Evolutionary conservation across 2,888 invertebrate genomes (phyloP), one percentile per base, ranked within the genome.

Genomic region (Cantharis nigra): DNA sequence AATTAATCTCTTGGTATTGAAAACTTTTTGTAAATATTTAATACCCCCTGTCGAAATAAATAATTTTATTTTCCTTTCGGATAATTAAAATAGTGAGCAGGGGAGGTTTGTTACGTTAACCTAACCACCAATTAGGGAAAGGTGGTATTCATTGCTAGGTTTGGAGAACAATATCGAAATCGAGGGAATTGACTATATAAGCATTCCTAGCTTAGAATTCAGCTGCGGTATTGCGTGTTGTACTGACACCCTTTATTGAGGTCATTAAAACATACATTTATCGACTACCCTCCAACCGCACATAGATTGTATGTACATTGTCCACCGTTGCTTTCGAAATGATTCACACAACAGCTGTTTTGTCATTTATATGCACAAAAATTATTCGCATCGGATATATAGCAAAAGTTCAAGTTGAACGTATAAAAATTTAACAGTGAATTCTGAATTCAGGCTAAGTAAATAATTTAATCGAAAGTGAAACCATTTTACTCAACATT

Each of bases 211-310:
- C 75, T 74, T 78, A 71, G 69, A 63, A 77, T 74, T 74, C 33
- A 74, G 73, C 63, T 64, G 77, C 63, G 74, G 77, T 71, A 64
- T 76, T 73, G 73, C 75, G 72, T 75, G 63, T 63, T 70, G 76
- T 74, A 69, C 49, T 62, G 69, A 20, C 65, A 64, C 79, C 76
- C 78, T 74, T 77, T 76, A 79, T 79, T 79, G 70, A 71, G 76
- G 79, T 77, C 79, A 79, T 79, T 77, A 76, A 71, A 77, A 69
- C 65, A 74, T 63, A 74, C 74, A 67, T 77, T 74, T 71, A 74
- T 71, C 74, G 64, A 71, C 74, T 30, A 77, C 77, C 77, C 77
- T 65, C 64, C 62, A 63, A 70, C 77, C 73, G 14, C 73, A 71
- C 64, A 71, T 69, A 77, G 62, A 69, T 77, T 67, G 71, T 74